Percentiles rank a stretch among this genome's conserved stretches.
Evolutionary conservation across 2,797 vertebrate genomes (phyloP).

Genomic region (Microchirus variegatus): DNA sequence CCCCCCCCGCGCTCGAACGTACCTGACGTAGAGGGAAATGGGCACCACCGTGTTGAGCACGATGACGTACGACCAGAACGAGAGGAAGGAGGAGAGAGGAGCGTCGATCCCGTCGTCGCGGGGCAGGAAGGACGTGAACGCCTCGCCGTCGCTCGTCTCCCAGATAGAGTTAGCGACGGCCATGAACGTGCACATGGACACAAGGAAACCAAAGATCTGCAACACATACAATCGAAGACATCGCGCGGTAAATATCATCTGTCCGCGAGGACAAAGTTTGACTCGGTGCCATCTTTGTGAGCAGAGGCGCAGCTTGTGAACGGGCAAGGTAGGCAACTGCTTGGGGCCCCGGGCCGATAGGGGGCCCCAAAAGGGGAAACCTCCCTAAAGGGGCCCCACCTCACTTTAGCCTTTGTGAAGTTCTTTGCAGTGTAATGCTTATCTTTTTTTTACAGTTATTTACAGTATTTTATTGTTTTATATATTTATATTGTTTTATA

Average conservation of each 20-base stretch:
- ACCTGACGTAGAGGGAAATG: constrained; percentile 98
- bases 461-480: too few species aligned
- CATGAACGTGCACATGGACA: constrained; percentile 85
- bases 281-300: too few species aligned
- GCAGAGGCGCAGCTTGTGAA: too few species aligned
- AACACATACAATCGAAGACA: neutral
- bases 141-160: constrained; percentile 84
- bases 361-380: too few species aligned
- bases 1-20: neutral
- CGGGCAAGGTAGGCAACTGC: too few species aligned
- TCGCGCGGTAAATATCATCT: too few species aligned
- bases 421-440: too few species aligned
- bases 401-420: too few species aligned
- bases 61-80: constrained; percentile 97
- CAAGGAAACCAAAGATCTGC: constrained; percentile 92
- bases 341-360: too few species aligned
- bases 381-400: too few species aligned
- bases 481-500: too few species aligned
- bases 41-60: constrained; percentile 96
- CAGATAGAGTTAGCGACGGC: constrained; percentile 90
- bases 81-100: constrained; percentile 82
- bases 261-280: neutral
- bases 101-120: constrained; percentile 76
- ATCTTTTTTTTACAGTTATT: too few species aligned
- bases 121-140: constrained; percentile 88